Conservation (phyloP, 2,113 vertebrate genomes). For the crab-eating macaque (Macaca fascicularis) region DNA sequence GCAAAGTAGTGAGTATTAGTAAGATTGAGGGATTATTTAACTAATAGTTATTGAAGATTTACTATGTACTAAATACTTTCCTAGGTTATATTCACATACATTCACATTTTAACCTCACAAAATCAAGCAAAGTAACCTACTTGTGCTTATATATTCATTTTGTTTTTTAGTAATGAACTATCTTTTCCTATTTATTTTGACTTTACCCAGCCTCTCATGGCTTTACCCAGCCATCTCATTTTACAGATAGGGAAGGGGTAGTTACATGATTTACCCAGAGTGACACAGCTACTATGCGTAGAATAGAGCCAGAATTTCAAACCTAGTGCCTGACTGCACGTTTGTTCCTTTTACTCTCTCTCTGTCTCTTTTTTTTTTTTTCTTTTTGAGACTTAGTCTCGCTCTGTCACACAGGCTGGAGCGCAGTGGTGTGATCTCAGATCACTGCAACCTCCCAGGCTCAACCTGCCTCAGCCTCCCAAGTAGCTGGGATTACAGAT, state of each 20-base stretch:
- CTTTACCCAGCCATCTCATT: neutral
- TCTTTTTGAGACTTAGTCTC: neutral
- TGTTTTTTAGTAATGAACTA: too few species aligned
- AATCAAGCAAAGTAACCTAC: neutral
- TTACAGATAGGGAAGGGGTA: neutral
- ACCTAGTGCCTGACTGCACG: neutral
- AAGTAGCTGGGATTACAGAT: neutral
- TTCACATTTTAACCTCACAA: constrained; percentile 31
- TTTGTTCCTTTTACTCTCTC: neutral
- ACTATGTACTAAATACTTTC: neutral
- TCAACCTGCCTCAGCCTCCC: neutral
- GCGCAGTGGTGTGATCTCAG: neutral
- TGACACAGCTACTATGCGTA: neutral
- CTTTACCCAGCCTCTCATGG: too few species aligned
- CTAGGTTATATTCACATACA: neutral
- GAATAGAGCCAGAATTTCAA: constrained; percentile 1
- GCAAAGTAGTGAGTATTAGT: neutral
- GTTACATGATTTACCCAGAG: neutral
- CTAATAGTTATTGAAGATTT: constrained; percentile 10
- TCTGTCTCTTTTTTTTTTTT: too few species aligned
- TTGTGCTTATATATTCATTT: neutral
- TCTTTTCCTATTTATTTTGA: too few species aligned
- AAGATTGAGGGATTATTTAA: neutral
- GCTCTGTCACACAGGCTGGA: neutral
- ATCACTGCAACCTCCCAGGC: neutral